Evolutionary conservation across 2,797 vertebrate species (phyloP).

Genomic region (Anolis apletophallus): DNA sequence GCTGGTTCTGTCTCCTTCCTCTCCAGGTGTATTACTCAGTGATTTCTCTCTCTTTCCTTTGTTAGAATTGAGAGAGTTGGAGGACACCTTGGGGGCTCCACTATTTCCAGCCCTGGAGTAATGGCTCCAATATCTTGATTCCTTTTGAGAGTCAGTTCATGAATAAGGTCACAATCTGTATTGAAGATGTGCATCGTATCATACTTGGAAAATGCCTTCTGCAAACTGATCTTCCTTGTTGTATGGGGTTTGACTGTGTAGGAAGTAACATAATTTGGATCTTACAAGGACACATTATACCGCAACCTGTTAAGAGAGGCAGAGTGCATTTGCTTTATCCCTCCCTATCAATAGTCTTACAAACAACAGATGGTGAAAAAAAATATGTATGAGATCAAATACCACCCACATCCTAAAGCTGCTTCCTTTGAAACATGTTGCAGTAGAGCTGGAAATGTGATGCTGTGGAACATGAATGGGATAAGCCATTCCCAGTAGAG

Average conservation of each 20-base stretch:
- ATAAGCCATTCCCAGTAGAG: constrained; percentile 8
- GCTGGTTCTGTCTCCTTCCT: no score
- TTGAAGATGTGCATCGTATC: background rate
- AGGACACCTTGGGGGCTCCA: background rate
- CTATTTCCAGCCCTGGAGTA: background rate
- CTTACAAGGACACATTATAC: background rate
- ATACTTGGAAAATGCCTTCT: background rate
- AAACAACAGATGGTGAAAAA: constrained; percentile 34
- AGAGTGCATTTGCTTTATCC: constrained; percentile 8
- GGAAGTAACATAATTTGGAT: background rate
- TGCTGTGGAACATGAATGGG: constrained; percentile 19
- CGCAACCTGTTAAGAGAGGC: background rate
- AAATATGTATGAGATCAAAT: constrained; percentile 22
- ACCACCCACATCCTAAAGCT: constrained; percentile 30
- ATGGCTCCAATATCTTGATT: background rate
- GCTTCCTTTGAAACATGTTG: constrained; percentile 32
- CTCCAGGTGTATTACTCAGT: no score
- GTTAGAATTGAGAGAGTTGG: no score
- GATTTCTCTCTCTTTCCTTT: no score
- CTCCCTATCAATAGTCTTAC: constrained; percentile 6
- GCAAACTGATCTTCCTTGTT: background rate
- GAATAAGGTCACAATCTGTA: background rate
- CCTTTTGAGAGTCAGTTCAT: background rate
- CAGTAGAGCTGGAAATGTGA: constrained; percentile 7
- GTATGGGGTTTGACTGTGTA: background rate